A percentile compares a stretch with the other conserved stretches of the same genome.
phyloP scores from a whole-genome alignment of 2,888 invertebrate genomes.

The Nemoura dubitans region DNA sequence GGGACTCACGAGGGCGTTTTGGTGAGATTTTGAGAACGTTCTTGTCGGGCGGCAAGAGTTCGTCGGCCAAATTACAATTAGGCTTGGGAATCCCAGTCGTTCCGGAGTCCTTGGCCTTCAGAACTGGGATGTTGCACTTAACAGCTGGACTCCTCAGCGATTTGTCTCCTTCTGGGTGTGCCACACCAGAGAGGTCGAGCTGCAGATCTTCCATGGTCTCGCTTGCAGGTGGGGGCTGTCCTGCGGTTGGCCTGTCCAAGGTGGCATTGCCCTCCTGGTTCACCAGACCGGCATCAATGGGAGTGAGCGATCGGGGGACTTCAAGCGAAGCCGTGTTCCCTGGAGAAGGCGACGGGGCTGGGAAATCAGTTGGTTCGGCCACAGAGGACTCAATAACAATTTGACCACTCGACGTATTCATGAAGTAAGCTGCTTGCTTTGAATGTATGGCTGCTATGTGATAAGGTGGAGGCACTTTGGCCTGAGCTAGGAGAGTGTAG shows the following conservation, averaged over 20 bases:
- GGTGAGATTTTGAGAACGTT: neutral
- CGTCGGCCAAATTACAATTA: no score
- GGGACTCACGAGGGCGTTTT: neutral
- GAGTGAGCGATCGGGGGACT: no score
- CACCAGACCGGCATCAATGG: no score
- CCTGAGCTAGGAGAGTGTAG: neutral
- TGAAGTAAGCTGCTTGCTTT: slow-evolving; percentile 77
- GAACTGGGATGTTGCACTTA: neutral
- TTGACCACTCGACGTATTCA: slow-evolving; percentile 58
- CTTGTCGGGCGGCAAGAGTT: neutral
- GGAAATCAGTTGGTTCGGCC: neutral
- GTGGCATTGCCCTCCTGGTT: no score
- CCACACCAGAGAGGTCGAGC: no score
- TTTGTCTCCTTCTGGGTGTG: no score
- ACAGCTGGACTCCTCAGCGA: no score
- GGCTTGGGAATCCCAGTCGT: neutral
- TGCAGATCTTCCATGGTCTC: no score
- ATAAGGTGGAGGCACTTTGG: slow-evolving; percentile 75
- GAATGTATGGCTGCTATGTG: slow-evolving; percentile 85
- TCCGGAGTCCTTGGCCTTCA: neutral
- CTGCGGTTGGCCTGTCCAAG: no score
- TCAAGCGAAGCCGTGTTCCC: neutral
- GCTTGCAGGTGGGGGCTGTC: no score
- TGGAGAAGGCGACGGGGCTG: neutral
- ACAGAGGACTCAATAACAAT: neutral